These are phyloP conservation scores for Ardeotis arabs DNA, from an alignment of 2,113 vertebrate genomes.

Conservation along the genomic window DNA sequence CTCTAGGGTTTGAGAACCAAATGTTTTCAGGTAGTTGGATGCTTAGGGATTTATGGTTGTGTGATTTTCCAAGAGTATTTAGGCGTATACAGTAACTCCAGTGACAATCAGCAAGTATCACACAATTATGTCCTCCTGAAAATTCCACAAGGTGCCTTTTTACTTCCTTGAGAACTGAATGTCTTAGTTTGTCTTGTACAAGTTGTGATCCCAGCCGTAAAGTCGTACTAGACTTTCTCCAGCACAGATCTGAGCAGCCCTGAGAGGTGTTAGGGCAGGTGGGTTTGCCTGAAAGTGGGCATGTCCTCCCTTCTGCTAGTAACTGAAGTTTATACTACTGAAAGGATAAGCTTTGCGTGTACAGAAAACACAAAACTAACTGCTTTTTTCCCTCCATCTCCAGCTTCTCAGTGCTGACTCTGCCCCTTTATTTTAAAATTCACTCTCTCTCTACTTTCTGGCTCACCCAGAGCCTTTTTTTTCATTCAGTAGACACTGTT, in stretches of 20 bases:
- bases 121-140: background rate
- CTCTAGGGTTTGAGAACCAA: background rate
- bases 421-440: background rate
- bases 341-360: background rate
- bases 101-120: background rate
- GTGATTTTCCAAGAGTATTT: background rate
- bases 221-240: background rate
- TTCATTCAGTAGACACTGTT: background rate
- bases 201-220: background rate
- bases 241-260: background rate
- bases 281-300: background rate
- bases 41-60: background rate
- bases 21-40: background rate
- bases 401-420: background rate
- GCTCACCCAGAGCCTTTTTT: background rate
- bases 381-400: background rate
- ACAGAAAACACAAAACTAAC: background rate
- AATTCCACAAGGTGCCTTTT: background rate
- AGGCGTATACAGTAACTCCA: background rate
- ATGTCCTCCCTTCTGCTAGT: background rate
- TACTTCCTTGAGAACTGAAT: background rate
- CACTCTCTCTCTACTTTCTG: background rate
- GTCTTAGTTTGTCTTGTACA: background rate
- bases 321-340: background rate
- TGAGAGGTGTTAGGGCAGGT: background rate